Evolutionary conservation across 2,888 invertebrate genomes (phyloP).

Genomic region (Hermodice carunculata): DNA sequence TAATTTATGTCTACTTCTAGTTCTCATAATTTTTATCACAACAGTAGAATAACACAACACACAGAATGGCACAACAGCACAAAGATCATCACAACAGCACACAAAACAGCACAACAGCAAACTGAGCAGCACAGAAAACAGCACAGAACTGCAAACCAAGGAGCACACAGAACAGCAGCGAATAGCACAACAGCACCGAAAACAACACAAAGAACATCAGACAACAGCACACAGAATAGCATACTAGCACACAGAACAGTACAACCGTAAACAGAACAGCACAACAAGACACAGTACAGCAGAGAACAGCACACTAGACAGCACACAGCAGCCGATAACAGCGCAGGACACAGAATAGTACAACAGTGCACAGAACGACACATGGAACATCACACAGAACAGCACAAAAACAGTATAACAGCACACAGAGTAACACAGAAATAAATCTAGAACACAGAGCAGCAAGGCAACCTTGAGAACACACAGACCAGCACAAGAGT

Average conservation of each 20-base stretch:
- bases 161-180: slow-evolving; percentile 1
- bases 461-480: slow-evolving; percentile 1
- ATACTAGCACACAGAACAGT: no score
- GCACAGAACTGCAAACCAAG: neutral
- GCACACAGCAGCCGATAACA: no score
- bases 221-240: no score
- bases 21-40: no score
- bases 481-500: neutral
- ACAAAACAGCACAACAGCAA: no score
- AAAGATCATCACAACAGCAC: no score
- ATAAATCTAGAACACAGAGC: neutral
- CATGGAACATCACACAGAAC: no score
- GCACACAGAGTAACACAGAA: neutral
- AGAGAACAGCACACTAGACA: slow-evolving; percentile 5
- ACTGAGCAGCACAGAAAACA: no score
- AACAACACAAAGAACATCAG: no score
- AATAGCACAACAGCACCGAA: slow-evolving; percentile 3
- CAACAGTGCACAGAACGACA: no score
- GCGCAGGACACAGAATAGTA: no score
- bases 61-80: slow-evolving; percentile 9
- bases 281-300: slow-evolving; percentile 7
- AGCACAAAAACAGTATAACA: neutral
- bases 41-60: slow-evolving; percentile 1
- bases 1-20: no score
- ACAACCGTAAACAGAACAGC: slow-evolving; percentile 13